These are phyloP conservation scores for Percopsis omiscomaycus DNA, from an alignment of 2,797 vertebrate species.

Conservation along the genomic window DNA sequence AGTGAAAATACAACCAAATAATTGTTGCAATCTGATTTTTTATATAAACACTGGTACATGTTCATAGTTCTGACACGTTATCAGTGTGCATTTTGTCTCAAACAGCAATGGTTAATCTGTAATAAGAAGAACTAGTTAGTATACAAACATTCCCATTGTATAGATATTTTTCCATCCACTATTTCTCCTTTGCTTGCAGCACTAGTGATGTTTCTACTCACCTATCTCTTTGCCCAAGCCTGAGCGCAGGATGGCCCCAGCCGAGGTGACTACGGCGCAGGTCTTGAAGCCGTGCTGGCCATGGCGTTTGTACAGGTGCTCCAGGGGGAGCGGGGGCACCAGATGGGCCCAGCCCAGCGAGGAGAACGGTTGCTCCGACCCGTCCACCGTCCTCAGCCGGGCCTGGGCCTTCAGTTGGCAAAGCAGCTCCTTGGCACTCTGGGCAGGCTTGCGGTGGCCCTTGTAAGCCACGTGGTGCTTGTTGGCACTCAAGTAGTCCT, in stretches of 20 bases:
- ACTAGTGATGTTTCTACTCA: constrained; percentile 70
- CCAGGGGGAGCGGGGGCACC: constrained; percentile 82
- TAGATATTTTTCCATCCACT: no score
- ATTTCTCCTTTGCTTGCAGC: no score
- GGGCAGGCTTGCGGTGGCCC: constrained; percentile 68
- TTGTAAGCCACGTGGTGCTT: constrained; percentile 89
- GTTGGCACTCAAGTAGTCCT: constrained; percentile 88
- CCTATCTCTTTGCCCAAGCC: constrained; percentile 95
- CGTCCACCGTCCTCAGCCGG: constrained; percentile 86
- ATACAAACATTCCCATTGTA: no score
- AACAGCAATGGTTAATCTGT: no score
- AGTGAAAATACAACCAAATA: no score
- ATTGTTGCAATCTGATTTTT: no score
- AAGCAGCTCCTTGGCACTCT: constrained; percentile 80
- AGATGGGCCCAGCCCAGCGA: constrained; percentile 86
- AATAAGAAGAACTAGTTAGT: no score
- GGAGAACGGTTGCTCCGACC: constrained; percentile 89
- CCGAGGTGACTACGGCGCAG: constrained; percentile 95
- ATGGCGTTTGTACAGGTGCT: constrained; percentile 72
- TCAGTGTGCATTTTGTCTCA: no score
- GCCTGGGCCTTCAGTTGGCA: constrained; percentile 85
- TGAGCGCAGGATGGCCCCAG: constrained; percentile 94
- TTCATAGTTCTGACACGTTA: no score
- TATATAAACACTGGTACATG: no score
- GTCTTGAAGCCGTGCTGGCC: constrained; percentile 71